These are phyloP conservation scores for Lepidocolaptes lacrymiger DNA, from an alignment of 2,797 vertebrate genomes.

Conservation along the genomic window DNA sequence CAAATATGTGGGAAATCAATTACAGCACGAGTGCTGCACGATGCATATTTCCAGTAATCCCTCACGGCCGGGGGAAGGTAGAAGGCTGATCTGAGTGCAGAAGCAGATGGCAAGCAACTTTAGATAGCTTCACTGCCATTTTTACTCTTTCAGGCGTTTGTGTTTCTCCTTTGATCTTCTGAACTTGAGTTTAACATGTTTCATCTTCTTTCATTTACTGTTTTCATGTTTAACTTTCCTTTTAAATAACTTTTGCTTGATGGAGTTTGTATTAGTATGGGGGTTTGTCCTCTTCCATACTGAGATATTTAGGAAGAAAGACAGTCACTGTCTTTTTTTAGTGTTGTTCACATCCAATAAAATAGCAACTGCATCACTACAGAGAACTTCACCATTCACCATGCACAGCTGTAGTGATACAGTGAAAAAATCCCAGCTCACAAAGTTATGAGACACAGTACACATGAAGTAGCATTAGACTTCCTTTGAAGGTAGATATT, in stretches of 20 bases:
- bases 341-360: background rate
- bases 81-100: conserved; percentile 39
- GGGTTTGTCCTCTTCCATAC: background rate
- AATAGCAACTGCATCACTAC: background rate
- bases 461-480: background rate
- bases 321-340: background rate
- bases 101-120: conserved; percentile 65
- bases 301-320: background rate
- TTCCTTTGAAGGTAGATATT: background rate
- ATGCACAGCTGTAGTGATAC: background rate
- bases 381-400: background rate
- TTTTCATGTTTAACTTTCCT: conserved; percentile 17
- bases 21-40: background rate
- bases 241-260: conserved; percentile 25
- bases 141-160: conserved; percentile 52
- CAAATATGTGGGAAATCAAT: conserved; percentile 66
- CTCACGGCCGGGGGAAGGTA: conserved; percentile 13
- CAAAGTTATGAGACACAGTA: background rate
- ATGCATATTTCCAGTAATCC: conserved; percentile 56
- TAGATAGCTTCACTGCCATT: conserved; percentile 49
- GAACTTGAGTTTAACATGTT: conserved; percentile 6
- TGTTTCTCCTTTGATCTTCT: conserved; percentile 54
- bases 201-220: conserved; percentile 34
- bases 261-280: background rate
- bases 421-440: background rate